phyloP scores from a whole-genome alignment of 1,140 invertebrate genomes.

The Plectrocnemia conspersa region DNA sequence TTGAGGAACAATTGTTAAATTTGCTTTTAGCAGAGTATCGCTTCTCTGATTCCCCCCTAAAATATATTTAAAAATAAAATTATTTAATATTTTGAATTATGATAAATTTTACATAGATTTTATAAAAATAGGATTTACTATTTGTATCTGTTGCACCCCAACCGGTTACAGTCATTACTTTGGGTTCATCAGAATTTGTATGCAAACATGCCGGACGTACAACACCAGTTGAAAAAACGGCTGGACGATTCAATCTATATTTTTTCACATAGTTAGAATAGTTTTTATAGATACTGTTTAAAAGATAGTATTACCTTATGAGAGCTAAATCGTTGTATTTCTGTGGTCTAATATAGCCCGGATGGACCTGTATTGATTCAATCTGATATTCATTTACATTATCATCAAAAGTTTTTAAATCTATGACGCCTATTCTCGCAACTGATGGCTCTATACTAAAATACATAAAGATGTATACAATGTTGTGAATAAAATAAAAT shows the following conservation, averaged over 20 bases:
- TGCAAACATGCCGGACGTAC: constrained; percentile 10
- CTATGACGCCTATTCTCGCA: constrained; percentile 40
- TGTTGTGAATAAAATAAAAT: not conserved
- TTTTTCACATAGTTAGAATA: not conserved
- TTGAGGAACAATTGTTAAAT: not conserved
- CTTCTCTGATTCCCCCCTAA: constrained; percentile 7
- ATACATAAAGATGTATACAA: constrained; percentile 5
- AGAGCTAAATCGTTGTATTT: constrained; percentile 58
- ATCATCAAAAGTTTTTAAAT: constrained; percentile 38
- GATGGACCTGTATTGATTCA: constrained; percentile 43
- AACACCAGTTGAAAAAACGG: constrained; percentile 30
- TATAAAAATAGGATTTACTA: constrained; percentile 1
- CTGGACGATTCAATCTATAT: constrained; percentile 39
- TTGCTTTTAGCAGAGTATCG: not conserved
- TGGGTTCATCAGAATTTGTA: not conserved
- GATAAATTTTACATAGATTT: constrained; percentile 1
- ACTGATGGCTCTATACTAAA: constrained; percentile 40
- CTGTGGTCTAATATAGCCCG: constrained; percentile 45
- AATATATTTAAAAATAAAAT: not conserved
- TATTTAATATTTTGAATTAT: not conserved
- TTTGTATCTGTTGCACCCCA: constrained; percentile 40
- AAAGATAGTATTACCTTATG: constrained; percentile 42
- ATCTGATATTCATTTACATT: constrained; percentile 40
- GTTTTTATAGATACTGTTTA: not conserved
- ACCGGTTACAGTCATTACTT: constrained; percentile 37